Base-by-base conservation (phyloP, 1,140 invertebrate species). In the Batillaria attramentaria region DNA sequence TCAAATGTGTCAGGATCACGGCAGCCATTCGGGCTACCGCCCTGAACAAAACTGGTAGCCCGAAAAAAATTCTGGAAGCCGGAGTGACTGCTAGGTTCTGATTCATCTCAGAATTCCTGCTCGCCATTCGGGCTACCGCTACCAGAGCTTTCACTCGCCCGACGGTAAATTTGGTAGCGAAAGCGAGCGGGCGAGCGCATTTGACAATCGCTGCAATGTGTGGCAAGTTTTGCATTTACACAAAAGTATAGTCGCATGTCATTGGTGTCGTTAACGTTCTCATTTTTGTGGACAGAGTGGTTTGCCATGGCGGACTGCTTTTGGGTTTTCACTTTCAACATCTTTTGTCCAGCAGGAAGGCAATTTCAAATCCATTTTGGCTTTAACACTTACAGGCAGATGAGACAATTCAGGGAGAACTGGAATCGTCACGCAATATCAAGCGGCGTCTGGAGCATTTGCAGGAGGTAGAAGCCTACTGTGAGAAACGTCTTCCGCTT, bases 391-490 rank as follows among this genome's bases (percentile, higher is more conserved):
- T 10, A 39, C 81, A 90, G 92, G 96, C 97, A 24, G 96, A 96
- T 73, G 97, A 98, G 90, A 96, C 95, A 41, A 96, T 98, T 69
- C 93, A 93, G 13, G 97, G 99, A 88, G 98, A 99, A 89, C 87
- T 97, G 8, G 95, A 96, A 84, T 95, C 95, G 24, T 96, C 96
- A 0, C 93, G 94, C 87, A 94, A 95, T 3, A 97, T 96, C 79
- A 97, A 97, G 91, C 92, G 95, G 83, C 93, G 98, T 72, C 91
- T 99, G n/a, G 97, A 98, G 85, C 97, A 99, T 90, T 91, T 99
- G 18, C 97, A 97, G 86, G 91, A 92, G 87, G 95, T 96, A 85
- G 95, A 96, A 84, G 91, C 87, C 74, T 90, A 33, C 94, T 62
- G 68, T 16, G 37, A 31, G 10, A 50, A 77, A 39, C 77, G 77